These are phyloP conservation scores for Mesaphorura yosii DNA, from an alignment of 1,140 invertebrate species.

Conservation along the genomic window DNA sequence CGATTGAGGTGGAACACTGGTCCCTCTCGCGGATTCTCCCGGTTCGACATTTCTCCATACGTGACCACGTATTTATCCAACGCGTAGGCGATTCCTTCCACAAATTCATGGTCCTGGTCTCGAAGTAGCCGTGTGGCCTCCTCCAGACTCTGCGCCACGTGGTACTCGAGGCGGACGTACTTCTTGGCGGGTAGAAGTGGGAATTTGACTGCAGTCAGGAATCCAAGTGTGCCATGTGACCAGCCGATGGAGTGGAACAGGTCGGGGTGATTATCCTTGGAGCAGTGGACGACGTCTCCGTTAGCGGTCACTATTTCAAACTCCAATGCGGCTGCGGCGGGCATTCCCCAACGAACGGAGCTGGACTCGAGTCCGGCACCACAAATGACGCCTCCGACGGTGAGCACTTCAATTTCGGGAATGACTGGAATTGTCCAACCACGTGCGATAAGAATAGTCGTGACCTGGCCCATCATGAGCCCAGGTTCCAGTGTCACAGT, in stretches of 20 bases:
- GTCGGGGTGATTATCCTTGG: neutral
- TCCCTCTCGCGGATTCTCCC: neutral
- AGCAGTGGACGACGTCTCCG: neutral
- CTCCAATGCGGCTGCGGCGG: neutral
- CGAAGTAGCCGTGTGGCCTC: neutral
- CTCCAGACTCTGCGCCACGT: neutral
- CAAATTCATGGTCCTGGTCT: neutral
- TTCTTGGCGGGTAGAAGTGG: neutral
- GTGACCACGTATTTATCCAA: neutral
- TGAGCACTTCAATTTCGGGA: neutral
- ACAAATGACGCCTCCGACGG: neutral
- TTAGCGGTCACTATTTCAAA: constrained; percentile 1
- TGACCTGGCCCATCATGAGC: neutral
- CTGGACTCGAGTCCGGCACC: constrained; percentile 5
- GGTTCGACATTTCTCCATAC: constrained; percentile 1
- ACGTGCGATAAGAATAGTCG: neutral
- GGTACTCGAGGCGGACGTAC: neutral
- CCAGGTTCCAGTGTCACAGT: neutral
- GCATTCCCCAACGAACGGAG: neutral
- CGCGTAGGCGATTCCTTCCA: constrained; percentile 1
- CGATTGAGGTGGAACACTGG: neutral
- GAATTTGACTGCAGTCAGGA: constrained; percentile 1
- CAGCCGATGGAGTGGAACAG: constrained; percentile 1
- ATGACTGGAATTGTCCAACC: constrained; percentile 4
- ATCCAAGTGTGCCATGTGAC: constrained; percentile 4